Evolutionary conservation across 2,113 vertebrate species (phyloP), one percentile per base, ranked within the genome.

Genomic region (Zootoca vivipara): DNA sequence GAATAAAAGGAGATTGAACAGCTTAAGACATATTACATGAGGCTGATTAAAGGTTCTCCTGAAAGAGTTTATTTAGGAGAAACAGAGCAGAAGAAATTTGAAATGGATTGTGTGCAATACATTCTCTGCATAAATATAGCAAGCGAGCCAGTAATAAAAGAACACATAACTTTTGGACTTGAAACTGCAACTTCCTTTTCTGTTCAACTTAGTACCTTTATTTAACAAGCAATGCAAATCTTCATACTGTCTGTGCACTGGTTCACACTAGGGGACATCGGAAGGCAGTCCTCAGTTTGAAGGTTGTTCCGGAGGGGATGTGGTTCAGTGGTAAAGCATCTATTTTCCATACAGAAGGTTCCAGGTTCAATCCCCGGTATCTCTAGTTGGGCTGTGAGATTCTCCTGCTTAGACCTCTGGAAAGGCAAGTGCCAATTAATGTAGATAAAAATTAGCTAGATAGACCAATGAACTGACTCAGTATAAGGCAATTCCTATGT

Each of bases 41-140:
- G 72, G 87, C 78, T 83, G 84, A 82, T 83, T 91, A 65, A 84
- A 62, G 84, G 33, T n/a, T 91, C 79, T 87, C 72, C 72, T 80
- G 85, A 87, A 92, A 86, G 89, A 85, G 72, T 28, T 56, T 83
- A 74, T 92, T 89, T 86, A 78, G 2, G 42, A 56, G 56, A 62
- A 91, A 80, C 58, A 88, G 74, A 85, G 65, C 0, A 0, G 56
- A 89, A 93, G 72, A 85, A 94, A 88, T 88, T 88, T 35, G 69
- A 88, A 88, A 79, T 46, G 16, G 64, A 64, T 78, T 75, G 1
- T 79, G 7, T 24, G 65, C 72, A 33, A 77, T 62, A 42, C 87
- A 82, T 40, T 69, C 7, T 0, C 13, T 28, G 72, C 78, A 89
- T 90, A 94, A 86, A 82, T 72, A 72, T 56, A 83, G 20, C 52